These are phyloP conservation scores for Drosophila prosaltans DNA, from an alignment of 1,140 invertebrate genomes.

Conservation along the genomic window DNA sequence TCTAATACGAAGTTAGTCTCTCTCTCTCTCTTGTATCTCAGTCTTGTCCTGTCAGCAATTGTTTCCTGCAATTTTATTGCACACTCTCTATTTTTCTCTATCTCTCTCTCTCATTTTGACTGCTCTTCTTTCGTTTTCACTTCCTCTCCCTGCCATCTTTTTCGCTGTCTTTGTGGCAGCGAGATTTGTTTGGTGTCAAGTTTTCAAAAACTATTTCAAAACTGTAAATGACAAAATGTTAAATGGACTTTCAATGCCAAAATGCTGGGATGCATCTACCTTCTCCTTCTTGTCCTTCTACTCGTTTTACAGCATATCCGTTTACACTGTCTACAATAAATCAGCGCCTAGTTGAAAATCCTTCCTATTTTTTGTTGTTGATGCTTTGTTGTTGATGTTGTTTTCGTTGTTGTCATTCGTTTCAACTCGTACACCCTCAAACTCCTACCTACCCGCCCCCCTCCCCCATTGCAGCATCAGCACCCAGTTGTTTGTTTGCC, in stretches of 20 bases:
- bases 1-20: slow-evolving; percentile 64
- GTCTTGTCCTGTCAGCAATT: slow-evolving; percentile 64
- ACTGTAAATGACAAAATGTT: slow-evolving; percentile 83
- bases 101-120: slow-evolving; percentile 1
- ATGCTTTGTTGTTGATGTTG: background rate
- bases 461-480: background rate
- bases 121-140: background rate
- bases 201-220: slow-evolving; percentile 82
- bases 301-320: slow-evolving; percentile 64
- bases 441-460: background rate
- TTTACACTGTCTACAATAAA: slow-evolving; percentile 77
- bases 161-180: slow-evolving; percentile 21
- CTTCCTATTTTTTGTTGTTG: slow-evolving; percentile 25
- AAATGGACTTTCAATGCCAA: slow-evolving; percentile 82
- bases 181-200: slow-evolving; percentile 76
- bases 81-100: slow-evolving; percentile 16
- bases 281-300: background rate
- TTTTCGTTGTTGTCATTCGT: slow-evolving; percentile 2
- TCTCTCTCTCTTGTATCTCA: slow-evolving; percentile 12
- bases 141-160: slow-evolving; percentile 5
- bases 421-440: background rate
- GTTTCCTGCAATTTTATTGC: slow-evolving; percentile 76
- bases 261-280: slow-evolving; percentile 28
- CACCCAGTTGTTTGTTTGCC: slow-evolving; percentile 68
- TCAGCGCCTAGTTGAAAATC: slow-evolving; percentile 71